These are phyloP conservation scores for Macropus fuliginosus DNA, from an alignment of 2,797 vertebrate genomes.

Conservation along the genomic window DNA sequence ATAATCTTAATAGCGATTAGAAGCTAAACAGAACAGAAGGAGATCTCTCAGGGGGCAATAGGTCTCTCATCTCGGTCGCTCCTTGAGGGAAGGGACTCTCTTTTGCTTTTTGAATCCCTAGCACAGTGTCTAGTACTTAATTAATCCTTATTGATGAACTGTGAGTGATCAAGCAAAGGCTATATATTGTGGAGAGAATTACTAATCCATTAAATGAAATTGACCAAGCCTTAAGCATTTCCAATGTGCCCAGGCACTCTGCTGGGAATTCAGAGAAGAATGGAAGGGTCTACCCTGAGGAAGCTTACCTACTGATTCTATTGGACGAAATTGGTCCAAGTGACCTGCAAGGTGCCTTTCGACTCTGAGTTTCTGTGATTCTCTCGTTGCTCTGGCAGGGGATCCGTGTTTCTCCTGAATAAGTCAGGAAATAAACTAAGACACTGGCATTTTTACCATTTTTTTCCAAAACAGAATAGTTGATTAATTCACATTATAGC, in stretches of 20 bases:
- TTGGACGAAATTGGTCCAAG: not conserved
- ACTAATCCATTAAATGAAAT: not conserved
- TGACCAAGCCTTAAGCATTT: not conserved
- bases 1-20: not conserved
- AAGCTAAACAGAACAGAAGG: not conserved
- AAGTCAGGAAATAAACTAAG: not conserved
- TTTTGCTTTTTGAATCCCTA: not conserved
- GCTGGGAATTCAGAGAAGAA: not conserved
- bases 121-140: not conserved
- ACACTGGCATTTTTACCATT: not conserved
- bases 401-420: not conserved
- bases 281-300: not conserved
- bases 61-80: not conserved
- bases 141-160: not conserved
- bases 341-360: not conserved
- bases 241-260: not conserved
- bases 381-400: not conserved
- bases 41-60: not conserved
- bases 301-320: not conserved
- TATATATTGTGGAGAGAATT: not conserved
- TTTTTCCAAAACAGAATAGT: not conserved
- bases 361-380: not conserved
- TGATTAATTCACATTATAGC: not conserved
- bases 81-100: not conserved
- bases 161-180: not conserved